Conservation (phyloP, 2,113 vertebrate genomes). For the Anguilla rostrata region DNA sequence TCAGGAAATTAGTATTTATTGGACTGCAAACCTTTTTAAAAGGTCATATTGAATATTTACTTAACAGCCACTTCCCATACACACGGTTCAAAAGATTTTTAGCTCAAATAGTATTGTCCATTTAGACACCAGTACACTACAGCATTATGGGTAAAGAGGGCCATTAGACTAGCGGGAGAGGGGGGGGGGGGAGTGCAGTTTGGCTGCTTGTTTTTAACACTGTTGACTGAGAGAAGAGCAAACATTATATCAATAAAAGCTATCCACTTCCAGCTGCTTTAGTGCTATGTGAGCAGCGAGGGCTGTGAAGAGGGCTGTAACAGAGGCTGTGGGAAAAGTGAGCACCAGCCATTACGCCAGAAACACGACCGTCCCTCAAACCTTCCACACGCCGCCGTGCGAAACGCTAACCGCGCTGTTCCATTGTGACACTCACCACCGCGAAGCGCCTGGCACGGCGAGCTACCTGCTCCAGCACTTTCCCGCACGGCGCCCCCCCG, state of each 20-base stretch:
- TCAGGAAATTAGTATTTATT: slow-evolving; percentile 63
- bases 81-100: slow-evolving; percentile 47
- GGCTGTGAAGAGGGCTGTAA: slow-evolving; percentile 1
- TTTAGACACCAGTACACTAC: slow-evolving; percentile 35
- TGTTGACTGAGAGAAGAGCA: slow-evolving; percentile 1
- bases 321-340: background rate
- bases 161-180: background rate
- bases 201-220: slow-evolving; percentile 3
- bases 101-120: slow-evolving; percentile 46
- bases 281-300: background rate
- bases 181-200: background rate
- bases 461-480: background rate
- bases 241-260: slow-evolving; percentile 4
- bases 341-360: background rate
- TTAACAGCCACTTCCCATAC: slow-evolving; percentile 50
- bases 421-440: no score
- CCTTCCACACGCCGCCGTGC: background rate
- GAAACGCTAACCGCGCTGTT: background rate
- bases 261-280: background rate
- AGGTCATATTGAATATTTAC: slow-evolving; percentile 63
- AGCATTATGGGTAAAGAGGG: background rate
- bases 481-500: no score
- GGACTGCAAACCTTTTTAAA: slow-evolving; percentile 57
- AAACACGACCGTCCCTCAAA: background rate
- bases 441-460: background rate